A percentile compares a stretch with the other conserved stretches of the same genome.
Conservation (phyloP, 1,140 invertebrate genomes). For the Coenobita brevimanus region DNA sequence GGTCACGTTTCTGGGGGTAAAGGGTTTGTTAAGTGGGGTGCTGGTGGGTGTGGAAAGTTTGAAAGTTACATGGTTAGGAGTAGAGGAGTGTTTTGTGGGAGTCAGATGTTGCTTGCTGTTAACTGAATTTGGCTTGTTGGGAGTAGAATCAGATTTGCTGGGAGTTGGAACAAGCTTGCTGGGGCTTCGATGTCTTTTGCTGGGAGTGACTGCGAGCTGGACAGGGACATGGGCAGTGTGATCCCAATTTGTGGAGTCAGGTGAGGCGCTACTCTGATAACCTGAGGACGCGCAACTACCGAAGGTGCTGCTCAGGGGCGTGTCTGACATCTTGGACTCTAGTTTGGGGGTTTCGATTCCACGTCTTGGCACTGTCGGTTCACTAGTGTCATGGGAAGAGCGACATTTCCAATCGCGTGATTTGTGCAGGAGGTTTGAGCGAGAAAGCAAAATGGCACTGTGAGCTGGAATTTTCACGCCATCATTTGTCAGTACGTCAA, state of each 20-base stretch:
- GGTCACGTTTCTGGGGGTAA: too few species aligned
- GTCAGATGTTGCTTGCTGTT: too few species aligned
- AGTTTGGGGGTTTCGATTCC: not conserved
- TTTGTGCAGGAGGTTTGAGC: constrained; percentile 43
- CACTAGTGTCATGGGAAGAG: not conserved
- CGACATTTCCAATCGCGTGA: not conserved
- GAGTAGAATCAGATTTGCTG: not conserved
- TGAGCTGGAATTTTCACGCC: constrained; percentile 37
- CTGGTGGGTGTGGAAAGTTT: too few species aligned
- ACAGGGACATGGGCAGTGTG: too few species aligned
- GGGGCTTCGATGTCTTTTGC: too few species aligned
- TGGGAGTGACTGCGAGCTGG: too few species aligned
- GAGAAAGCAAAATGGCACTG: constrained; percentile 11
- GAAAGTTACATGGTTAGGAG: too few species aligned
- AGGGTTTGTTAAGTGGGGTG: too few species aligned
- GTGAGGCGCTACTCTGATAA: not conserved
- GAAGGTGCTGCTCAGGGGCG: constrained; percentile 33
- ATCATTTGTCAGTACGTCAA: constrained; percentile 42
- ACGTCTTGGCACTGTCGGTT: not conserved
- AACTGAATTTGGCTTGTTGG: too few species aligned
- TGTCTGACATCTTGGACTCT: not conserved
- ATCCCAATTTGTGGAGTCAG: not conserved
- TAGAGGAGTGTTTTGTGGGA: too few species aligned
- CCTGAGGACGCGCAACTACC: constrained; percentile 10
- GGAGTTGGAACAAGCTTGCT: not conserved